Base-by-base conservation (phyloP, 2,113 vertebrate species). In the Chunga burmeisteri region DNA sequence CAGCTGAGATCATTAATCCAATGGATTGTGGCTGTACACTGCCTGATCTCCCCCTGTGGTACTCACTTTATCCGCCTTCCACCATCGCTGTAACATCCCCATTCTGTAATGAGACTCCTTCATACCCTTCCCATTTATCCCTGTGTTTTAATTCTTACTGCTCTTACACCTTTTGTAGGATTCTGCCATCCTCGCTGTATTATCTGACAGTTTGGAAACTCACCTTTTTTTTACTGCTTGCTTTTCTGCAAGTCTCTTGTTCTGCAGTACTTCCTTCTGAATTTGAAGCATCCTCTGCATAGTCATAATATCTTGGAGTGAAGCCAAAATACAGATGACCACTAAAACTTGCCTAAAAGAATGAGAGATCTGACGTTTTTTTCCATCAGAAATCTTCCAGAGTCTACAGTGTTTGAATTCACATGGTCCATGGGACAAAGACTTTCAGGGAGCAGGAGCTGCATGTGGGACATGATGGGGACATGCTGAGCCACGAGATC, bases 401-500 rank as follows among this genome's bases (percentile, higher is more conserved):
- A 47, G 16, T 26, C 44, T 81, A 6, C 21, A 32, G 0, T n/a
- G 27, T 58, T 38, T 70, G 74, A 56, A 68, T 80, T 73, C 27
- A 22, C 0, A 0, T 50, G 36, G 16, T 46, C 36, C 12, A 6
- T 52, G 44, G 38, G 13, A 52, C 50, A 75, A 36, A 77, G n/a
- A 23, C 29, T 26, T 62, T 80, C 30, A 58, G 32, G 49, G 42
- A 44, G 13, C 40, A 67, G 22, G n/a, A 89, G 42, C 30, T 81
- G 25, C 56, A 27, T 2, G 1, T 65, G 50, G 34, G 50, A 23
- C 8, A 3, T 0, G 5, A 27, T 0, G 0, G 14, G 34, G 55
- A 25, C 4, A 4, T 11, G 20, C 34, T 52, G 49, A 61, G 16
- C 44, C 47, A 7, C 0, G 2, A 52, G 25, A 38, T 77, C 50